Percentiles rank a stretch among this genome's conserved stretches.
phyloP scores from a whole-genome alignment of 2,113 vertebrate genomes.

The Lampris incognitus region DNA sequence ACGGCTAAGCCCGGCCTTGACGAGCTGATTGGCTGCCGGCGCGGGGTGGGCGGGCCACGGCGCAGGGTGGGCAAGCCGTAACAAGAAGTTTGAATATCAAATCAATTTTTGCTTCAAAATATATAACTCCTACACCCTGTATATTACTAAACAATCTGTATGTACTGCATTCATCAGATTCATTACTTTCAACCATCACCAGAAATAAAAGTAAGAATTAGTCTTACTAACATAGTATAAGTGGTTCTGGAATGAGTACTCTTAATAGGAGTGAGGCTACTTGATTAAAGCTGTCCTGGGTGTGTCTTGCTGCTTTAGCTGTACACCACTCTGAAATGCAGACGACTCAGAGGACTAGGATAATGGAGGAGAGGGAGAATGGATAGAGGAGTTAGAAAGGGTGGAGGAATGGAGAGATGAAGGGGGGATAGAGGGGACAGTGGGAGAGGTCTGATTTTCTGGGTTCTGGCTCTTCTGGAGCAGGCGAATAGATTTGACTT shows the following conservation, averaged over 20 bases:
- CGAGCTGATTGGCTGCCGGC: no score
- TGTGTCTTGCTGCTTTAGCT: not conserved
- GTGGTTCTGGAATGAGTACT: no score
- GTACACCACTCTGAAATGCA: not conserved
- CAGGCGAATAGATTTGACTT: conserved; percentile 57
- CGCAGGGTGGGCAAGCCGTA: no score
- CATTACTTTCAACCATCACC: no score
- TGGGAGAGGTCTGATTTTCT: not conserved
- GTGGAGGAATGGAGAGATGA: conserved; percentile 24
- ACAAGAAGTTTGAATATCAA: conserved; percentile 4
- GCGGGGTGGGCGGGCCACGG: no score
- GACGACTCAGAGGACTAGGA: not conserved
- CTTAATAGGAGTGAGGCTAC: conserved; percentile 32
- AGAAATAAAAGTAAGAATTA: no score
- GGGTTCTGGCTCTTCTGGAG: conserved; percentile 16
- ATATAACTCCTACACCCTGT: not conserved
- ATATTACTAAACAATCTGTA: not conserved
- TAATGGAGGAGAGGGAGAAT: not conserved
- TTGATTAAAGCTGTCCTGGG: conserved; percentile 58
- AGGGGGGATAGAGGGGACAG: conserved; percentile 7
- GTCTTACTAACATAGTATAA: no score
- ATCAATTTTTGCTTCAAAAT: conserved; percentile 11
- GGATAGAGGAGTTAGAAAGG: not conserved
- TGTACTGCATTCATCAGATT: no score
- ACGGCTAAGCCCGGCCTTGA: no score